Evolutionary conservation across 1,140 invertebrate genomes (phyloP).

Genomic region (Lineus longissimus): DNA sequence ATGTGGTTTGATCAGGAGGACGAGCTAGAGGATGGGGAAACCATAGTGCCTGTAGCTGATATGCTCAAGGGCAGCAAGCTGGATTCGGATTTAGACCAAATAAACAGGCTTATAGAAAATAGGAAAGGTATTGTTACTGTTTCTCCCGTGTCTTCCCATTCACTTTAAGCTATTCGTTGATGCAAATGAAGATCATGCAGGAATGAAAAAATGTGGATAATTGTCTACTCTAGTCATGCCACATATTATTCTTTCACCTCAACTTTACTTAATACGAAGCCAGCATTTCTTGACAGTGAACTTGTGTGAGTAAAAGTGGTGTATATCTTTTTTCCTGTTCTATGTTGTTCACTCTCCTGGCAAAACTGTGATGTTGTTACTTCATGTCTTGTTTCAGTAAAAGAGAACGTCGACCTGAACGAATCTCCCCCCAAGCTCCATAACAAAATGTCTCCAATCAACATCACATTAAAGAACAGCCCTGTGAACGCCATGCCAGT

Average conservation of each 20-base stretch:
- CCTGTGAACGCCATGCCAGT: slow-evolving; percentile 3
- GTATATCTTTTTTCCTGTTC: too few species aligned
- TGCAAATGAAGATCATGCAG: neutral
- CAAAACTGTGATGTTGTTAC: slow-evolving; percentile 19
- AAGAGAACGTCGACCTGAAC: slow-evolving; percentile 34
- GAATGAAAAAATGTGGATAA: neutral
- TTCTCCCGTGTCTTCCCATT: too few species aligned
- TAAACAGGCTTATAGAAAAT: slow-evolving; percentile 57
- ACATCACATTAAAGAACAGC: slow-evolving; percentile 38
- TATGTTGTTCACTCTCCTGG: too few species aligned
- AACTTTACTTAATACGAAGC: too few species aligned
- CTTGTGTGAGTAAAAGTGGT: too few species aligned
- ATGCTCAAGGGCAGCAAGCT: slow-evolving; percentile 51
- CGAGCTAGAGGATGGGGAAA: slow-evolving; percentile 70
- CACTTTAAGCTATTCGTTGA: neutral
- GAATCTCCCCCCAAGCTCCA: slow-evolving; percentile 38
- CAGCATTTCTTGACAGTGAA: too few species aligned
- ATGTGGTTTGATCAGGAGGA: slow-evolving; percentile 99
- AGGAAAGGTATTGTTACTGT: slow-evolving; percentile 37
- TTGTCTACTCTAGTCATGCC: too few species aligned
- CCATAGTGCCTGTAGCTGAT: slow-evolving; percentile 39
- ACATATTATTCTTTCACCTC: too few species aligned
- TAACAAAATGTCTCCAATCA: slow-evolving; percentile 41
- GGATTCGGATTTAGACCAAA: slow-evolving; percentile 63
- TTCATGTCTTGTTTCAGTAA: slow-evolving; percentile 29